Evolutionary conservation across 2,113 vertebrate species (phyloP).

Genomic region (Hydropotes inermis): DNA sequence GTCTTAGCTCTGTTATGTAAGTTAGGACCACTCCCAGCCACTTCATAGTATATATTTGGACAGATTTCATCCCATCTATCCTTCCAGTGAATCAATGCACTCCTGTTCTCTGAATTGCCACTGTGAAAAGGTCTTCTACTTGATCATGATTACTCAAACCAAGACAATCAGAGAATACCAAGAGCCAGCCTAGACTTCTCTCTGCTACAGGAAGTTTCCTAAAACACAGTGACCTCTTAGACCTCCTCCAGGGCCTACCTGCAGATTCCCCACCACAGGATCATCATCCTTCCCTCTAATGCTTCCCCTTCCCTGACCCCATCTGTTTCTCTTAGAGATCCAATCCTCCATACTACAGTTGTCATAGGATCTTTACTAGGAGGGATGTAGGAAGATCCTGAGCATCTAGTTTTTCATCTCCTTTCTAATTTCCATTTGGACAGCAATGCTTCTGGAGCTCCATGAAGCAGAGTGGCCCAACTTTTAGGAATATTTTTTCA

Average conservation of each 20-base stretch:
- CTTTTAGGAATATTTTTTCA: neutral
- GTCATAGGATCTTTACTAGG: neutral
- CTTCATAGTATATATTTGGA: neutral
- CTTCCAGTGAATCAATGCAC: neutral
- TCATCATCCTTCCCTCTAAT: neutral
- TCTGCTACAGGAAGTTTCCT: neutral
- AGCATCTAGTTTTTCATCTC: neutral
- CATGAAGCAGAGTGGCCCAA: neutral
- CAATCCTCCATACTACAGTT: neutral
- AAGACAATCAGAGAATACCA: neutral
- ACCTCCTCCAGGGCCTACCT: neutral
- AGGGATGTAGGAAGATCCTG: neutral
- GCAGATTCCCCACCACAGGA: neutral
- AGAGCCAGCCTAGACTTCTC: neutral
- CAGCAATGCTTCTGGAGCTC: neutral
- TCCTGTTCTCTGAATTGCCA: neutral
- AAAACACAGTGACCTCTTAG: neutral
- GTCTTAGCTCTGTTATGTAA: neutral
- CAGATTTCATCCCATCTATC: neutral
- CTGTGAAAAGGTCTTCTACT: neutral
- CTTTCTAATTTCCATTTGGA: neutral
- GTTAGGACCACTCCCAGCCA: neutral
- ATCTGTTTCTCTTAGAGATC: neutral
- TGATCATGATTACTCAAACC: neutral
- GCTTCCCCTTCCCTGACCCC: neutral